A percentile compares a stretch with the other conserved stretches of the same genome.
phyloP scores from a whole-genome alignment of 1,140 invertebrate species.

The Diorhabda carinulata region DNA sequence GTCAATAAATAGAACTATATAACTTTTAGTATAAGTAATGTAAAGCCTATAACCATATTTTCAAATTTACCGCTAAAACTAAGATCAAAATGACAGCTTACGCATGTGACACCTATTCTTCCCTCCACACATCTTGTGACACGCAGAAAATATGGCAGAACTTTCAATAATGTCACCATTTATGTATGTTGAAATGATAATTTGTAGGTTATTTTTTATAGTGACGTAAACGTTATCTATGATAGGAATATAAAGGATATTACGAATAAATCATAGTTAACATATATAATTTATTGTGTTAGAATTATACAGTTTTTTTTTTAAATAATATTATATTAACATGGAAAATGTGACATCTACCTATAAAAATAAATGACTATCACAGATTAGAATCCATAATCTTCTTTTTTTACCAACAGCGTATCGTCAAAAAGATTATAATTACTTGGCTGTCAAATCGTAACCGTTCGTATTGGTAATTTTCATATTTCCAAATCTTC shows the following conservation, averaged over 20 bases:
- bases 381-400: constrained; percentile 14
- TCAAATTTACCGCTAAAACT: no score
- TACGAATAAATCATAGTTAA: background rate
- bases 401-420: background rate
- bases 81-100: no score
- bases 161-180: no score
- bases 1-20: no score
- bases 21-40: no score
- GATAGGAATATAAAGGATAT: background rate
- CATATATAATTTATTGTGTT: constrained; percentile 7
- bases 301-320: background rate
- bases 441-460: constrained; percentile 63
- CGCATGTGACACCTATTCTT: no score
- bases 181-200: no score
- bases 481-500: constrained; percentile 45
- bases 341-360: constrained; percentile 5
- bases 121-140: no score
- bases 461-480: constrained; percentile 51
- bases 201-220: no score
- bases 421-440: background rate
- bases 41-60: no score
- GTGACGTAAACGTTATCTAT: background rate
- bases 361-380: constrained; percentile 22
- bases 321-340: constrained; percentile 1
- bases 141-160: no score